Evolutionary conservation across 1,140 invertebrate species (phyloP), one percentile per base, ranked within the genome.

Genomic region (Orchestia grillus): DNA sequence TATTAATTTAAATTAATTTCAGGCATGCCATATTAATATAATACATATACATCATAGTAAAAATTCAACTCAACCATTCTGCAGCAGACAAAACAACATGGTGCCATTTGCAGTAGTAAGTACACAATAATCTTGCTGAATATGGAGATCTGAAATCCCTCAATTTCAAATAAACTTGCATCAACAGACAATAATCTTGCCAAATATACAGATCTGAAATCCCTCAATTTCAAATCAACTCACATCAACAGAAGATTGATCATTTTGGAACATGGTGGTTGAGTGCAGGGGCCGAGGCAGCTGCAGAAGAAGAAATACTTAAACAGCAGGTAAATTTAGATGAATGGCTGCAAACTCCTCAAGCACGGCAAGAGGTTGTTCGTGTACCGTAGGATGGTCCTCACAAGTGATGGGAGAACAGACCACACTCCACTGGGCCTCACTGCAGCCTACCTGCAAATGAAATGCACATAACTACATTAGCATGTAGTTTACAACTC

Each of bases 341-440:
- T 41, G 36, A 41, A 90, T 90, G 88, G 28, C 42, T 4, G 88
- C 15, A 41, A 90, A 42, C 88, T 43, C 36, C 88, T 41, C 8
- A 90, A 41, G 42, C 88, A 36, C 15, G 8, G 11, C n/a, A 19
- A 36, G 36, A 16, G 88, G 88, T 90, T 90, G 88, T 41, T 94
- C 44, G 92, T 45, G 92, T 94, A 94, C 92, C 92, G 92, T 94
- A 94, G 92, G 92, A 94, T 94, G 92, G 92, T 94, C 92, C 92
- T 94, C 92, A 94, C 92, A 94, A 94, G 92, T 94, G 92, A 47
- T 94, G 92, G 92, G 92, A 94, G 92, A 94, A 94, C 92, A 94
- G 92, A 94, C 92, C 92, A 94, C 92, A 94, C 92, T 94, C 92
- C 92, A 94, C 92, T 94, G 92, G 92, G 92, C 92, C 92, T 94